Evolutionary conservation across 2,113 vertebrate species (phyloP), one percentile per base, ranked within the genome.

Genomic region (Microtus ochrogaster): DNA sequence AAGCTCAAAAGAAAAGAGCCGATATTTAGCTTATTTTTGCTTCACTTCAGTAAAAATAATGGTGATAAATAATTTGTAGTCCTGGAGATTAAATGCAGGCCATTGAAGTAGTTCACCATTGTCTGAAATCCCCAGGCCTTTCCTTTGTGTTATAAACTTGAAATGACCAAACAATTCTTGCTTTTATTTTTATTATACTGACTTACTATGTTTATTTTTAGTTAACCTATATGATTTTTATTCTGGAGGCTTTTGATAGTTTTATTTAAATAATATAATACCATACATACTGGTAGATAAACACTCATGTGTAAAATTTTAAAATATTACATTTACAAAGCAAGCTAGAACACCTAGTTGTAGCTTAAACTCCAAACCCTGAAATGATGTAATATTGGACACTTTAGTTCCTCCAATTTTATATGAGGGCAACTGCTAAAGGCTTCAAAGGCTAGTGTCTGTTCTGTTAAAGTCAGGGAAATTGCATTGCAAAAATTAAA

Each of bases 121-220:
- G 49, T 58, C 36, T 6, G 3, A 63, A 28, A 63, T 63, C 22
- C n/a, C 12, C 7, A 41, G 33, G 10, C 33, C 3, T 17, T 21
- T 81, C 90, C 93, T 86, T 10, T 3, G 47, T 82, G 2, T 86
- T 61, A 49, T 94, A 73, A 90, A 90, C 61, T 39, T 90, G 79
- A 17, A 73, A 52, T 17, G 63, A 89, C 81, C 33, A 79, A 70
- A 19, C 12, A 91, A n/a, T 2, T 16, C 41, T 2, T 78, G 14
- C 5, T 68, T 93, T 81, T 6, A 63, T 96, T 26, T 87, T 28
- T 90, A 61, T 66, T 12, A 94, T 49, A 66, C 12, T 55, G 21
- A 88, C 58, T 85, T 74, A 7, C n/a, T 52, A 16, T n/a, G 26
- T 55, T 89, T 85, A 89, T 74, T 89, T 96, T 84, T 72, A 30